Evolutionary conservation across 2,797 vertebrate genomes (phyloP).

Genomic region (Alcedo quadribrachys): DNA sequence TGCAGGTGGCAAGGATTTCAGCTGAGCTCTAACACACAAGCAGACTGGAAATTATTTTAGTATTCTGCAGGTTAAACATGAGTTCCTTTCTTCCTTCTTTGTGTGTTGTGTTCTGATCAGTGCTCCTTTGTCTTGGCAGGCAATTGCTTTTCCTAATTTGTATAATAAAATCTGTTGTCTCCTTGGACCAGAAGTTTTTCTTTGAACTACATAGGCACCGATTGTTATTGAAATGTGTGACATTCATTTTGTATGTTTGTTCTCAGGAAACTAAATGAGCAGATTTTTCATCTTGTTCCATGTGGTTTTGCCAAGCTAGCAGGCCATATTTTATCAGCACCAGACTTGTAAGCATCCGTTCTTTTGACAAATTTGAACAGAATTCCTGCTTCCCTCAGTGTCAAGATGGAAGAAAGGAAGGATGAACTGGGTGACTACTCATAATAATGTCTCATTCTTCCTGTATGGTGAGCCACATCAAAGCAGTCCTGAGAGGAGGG

Average conservation of each 20-base stretch:
- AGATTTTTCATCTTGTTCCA: conserved; percentile 27
- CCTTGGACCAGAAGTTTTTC: conserved; percentile 41
- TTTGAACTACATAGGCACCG: background rate
- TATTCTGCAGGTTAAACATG: conserved; percentile 9
- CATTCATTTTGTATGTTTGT: conserved; percentile 50
- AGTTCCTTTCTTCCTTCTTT: background rate
- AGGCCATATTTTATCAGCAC: conserved; percentile 18
- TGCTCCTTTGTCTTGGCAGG: background rate
- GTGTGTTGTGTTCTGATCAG: background rate
- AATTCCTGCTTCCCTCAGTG: background rate
- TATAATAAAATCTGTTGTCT: conserved; percentile 49
- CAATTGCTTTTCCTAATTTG: conserved; percentile 4
- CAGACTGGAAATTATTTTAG: background rate
- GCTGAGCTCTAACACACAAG: background rate
- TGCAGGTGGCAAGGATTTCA: background rate
- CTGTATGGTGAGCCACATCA: background rate
- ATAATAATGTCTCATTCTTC: background rate
- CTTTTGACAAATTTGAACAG: background rate
- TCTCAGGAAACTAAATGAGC: conserved; percentile 36
- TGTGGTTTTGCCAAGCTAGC: conserved; percentile 15
- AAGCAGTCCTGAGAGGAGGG: background rate
- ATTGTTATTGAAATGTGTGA: conserved; percentile 33
- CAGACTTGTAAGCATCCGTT: background rate
- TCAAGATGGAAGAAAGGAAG: background rate
- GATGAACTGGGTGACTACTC: background rate